Evolutionary conservation across 2,888 invertebrate genomes (phyloP).

Genomic region (Unio delphinus): DNA sequence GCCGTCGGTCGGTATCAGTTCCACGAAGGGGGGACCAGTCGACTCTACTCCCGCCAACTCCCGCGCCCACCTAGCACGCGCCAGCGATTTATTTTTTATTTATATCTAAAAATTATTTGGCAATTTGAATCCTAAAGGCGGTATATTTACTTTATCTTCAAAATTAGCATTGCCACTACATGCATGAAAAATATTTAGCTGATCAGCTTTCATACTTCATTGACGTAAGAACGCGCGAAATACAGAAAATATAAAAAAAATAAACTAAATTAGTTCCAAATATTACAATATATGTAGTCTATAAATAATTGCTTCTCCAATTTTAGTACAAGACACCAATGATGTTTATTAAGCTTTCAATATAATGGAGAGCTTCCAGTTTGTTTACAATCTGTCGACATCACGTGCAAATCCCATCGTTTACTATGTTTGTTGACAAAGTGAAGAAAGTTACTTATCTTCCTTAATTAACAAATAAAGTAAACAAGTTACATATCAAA

Average conservation of each 20-base stretch:
- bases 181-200: too few relatives aligned
- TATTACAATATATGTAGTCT: too few relatives aligned
- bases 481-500: constrained; percentile 27
- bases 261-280: too few relatives aligned
- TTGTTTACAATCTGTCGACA: constrained; percentile 4
- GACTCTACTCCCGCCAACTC: constrained; percentile 37
- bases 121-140: neutral
- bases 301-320: too few relatives aligned
- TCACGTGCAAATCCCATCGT: constrained; percentile 4
- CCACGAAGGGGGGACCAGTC: constrained; percentile 23
- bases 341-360: neutral
- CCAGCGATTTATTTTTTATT: neutral
- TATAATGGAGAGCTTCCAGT: neutral
- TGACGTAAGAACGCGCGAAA: too few relatives aligned
- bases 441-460: constrained; percentile 6
- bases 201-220: too few relatives aligned
- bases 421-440: too few relatives aligned
- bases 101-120: constrained; percentile 1
- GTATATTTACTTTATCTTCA: neutral
- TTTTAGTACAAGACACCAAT: too few relatives aligned
- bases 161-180: too few relatives aligned
- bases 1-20: constrained; percentile 25
- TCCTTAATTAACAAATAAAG: constrained; percentile 1
- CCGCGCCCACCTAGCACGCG: constrained; percentile 18
- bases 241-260: too few relatives aligned